phyloP scores from a whole-genome alignment of 2,113 vertebrate genomes.

The Syngnathus typhle region DNA sequence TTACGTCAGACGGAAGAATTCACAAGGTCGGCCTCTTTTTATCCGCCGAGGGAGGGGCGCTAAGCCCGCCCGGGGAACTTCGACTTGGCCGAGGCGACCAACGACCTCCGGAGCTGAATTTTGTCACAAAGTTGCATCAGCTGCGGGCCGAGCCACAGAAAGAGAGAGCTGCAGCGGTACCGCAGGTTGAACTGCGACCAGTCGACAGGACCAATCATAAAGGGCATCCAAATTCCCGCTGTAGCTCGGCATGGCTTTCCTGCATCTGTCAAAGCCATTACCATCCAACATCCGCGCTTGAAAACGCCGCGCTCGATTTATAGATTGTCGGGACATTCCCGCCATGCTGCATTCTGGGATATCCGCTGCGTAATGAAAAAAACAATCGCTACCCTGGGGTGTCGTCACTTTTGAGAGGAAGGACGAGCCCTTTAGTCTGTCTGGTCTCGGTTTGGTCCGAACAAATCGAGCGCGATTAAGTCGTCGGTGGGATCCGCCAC shows the following conservation, averaged over 20 bases:
- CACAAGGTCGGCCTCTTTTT: slow-evolving; percentile 49
- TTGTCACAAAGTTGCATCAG: slow-evolving; percentile 63
- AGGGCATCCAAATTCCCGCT: neutral
- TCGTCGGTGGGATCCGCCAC: slow-evolving; percentile 24
- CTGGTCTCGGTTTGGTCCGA: slow-evolving; percentile 10
- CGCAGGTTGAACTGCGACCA: neutral
- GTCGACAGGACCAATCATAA: slow-evolving; percentile 15
- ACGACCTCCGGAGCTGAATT: slow-evolving; percentile 44
- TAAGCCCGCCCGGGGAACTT: slow-evolving; percentile 52
- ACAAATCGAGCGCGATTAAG: slow-evolving; percentile 50
- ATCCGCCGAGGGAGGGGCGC: slow-evolving; percentile 21
- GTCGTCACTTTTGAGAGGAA: slow-evolving; percentile 1
- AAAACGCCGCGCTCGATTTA: slow-evolving; percentile 37
- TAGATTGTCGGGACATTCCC: slow-evolving; percentile 34
- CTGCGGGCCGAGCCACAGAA: slow-evolving; percentile 23
- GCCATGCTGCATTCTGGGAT: slow-evolving; percentile 31
- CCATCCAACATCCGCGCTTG: slow-evolving; percentile 5
- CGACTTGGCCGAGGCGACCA: slow-evolving; percentile 42
- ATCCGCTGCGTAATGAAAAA: slow-evolving; percentile 25
- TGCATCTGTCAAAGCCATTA: slow-evolving; percentile 28
- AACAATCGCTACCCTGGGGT: slow-evolving; percentile 19
- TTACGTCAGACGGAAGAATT: slow-evolving; percentile 54
- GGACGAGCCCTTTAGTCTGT: slow-evolving; percentile 1
- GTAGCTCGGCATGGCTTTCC: neutral
- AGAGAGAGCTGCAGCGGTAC: slow-evolving; percentile 4